These are phyloP conservation scores for Chironomus tentans DNA, from an alignment of 2,888 invertebrate species.

Conservation along the genomic window DNA sequence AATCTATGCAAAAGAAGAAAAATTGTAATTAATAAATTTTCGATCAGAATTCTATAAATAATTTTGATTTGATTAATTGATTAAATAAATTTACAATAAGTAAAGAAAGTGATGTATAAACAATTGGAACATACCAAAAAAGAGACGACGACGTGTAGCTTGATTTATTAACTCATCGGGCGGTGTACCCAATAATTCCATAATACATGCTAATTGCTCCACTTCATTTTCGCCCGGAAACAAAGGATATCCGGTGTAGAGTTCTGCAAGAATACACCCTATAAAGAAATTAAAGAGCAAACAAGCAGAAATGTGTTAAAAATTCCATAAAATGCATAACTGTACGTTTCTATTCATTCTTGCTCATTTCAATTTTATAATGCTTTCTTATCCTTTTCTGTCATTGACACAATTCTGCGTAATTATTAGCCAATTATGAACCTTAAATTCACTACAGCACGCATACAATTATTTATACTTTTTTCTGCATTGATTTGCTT, in stretches of 20 bases:
- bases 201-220: slow-evolving; percentile 92
- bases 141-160: slow-evolving; percentile 75
- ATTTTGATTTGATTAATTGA: not conserved
- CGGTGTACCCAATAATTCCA: slow-evolving; percentile 89
- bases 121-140: slow-evolving; percentile 57
- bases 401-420: not conserved
- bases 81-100: not conserved
- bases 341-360: no score
- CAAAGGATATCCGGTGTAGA: slow-evolving; percentile 90
- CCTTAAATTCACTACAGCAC: not conserved
- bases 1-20: slow-evolving; percentile 48
- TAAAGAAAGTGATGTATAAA: not conserved
- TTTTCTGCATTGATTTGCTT: not conserved
- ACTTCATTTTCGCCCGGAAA: slow-evolving; percentile 97
- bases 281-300: slow-evolving; percentile 30
- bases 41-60: no score
- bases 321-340: not conserved
- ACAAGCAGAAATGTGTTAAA: not conserved
- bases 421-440: not conserved
- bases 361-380: no score
- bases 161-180: slow-evolving; percentile 76
- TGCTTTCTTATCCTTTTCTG: not conserved
- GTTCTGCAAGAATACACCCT: slow-evolving; percentile 92
- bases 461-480: not conserved
- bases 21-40: not conserved